Percentiles rank a stretch among this genome's conserved stretches.
Conservation (phyloP, 1,140 invertebrate genomes). For the Sitobion miscanthi region DNA sequence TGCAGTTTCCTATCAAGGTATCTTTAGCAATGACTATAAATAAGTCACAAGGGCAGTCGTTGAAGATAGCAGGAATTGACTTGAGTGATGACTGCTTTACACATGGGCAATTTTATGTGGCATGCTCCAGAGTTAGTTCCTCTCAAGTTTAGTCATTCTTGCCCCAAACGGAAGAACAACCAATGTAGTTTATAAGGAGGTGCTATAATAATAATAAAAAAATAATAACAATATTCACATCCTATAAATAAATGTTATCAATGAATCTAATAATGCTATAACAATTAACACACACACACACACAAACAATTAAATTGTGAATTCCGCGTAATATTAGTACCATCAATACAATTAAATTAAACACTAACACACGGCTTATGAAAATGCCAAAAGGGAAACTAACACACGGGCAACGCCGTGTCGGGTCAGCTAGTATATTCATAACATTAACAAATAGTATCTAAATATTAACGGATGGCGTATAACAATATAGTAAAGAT, state of each 20-base stretch:
- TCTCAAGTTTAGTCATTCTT: not conserved
- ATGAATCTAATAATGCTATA: slow-evolving; percentile 1
- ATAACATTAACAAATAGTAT: no score
- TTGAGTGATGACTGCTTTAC: no score
- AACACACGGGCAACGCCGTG: not conserved
- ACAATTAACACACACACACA: not conserved
- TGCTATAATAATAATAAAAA: not conserved
- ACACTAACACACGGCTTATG: not conserved
- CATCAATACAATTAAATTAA: not conserved
- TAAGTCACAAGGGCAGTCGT: not conserved
- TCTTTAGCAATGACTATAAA: not conserved
- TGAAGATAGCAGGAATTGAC: not conserved
- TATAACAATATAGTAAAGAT: no score
- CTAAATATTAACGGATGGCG: no score
- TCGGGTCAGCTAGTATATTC: no score
- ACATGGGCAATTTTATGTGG: not conserved
- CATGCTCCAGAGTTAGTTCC: not conserved
- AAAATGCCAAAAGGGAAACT: not conserved
- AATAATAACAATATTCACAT: not conserved
- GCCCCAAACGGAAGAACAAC: not conserved
- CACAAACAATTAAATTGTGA: not conserved
- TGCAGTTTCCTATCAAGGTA: not conserved
- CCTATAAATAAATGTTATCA: not conserved
- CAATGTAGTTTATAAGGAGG: not conserved
- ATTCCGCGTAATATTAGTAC: not conserved